Evolutionary conservation across 1,140 invertebrate genomes (phyloP).

Genomic region (Melanaphis sacchari): DNA sequence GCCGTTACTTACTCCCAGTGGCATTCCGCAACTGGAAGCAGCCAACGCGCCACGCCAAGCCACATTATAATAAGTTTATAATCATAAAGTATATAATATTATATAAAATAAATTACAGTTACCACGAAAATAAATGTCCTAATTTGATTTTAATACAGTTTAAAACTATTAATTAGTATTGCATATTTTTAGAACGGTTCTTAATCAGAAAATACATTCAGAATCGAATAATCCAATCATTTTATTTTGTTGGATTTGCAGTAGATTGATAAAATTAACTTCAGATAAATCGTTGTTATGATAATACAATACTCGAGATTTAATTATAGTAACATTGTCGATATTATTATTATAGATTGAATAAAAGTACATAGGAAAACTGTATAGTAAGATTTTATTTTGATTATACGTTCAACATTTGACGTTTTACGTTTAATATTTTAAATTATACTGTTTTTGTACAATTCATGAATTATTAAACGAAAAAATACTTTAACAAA

Average conservation of each 20-base stretch:
- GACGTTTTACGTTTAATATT: neutral
- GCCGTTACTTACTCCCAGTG: too few species aligned
- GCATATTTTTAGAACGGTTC: neutral
- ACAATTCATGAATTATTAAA: neutral
- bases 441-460: neutral
- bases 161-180: neutral
- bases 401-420: neutral
- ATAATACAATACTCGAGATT: neutral
- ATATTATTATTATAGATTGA: neutral
- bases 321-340: neutral
- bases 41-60: too few species aligned
- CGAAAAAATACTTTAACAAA: neutral
- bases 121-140: neutral
- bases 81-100: neutral
- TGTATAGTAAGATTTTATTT: neutral
- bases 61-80: too few species aligned
- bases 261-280: neutral
- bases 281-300: neutral
- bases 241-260: neutral
- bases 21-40: too few species aligned
- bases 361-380: neutral
- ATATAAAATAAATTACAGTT: neutral
- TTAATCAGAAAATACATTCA: neutral
- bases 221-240: neutral
- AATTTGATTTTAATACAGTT: neutral